phyloP scores from a whole-genome alignment of 2,797 vertebrate genomes.

The Anabas testudineus region DNA sequence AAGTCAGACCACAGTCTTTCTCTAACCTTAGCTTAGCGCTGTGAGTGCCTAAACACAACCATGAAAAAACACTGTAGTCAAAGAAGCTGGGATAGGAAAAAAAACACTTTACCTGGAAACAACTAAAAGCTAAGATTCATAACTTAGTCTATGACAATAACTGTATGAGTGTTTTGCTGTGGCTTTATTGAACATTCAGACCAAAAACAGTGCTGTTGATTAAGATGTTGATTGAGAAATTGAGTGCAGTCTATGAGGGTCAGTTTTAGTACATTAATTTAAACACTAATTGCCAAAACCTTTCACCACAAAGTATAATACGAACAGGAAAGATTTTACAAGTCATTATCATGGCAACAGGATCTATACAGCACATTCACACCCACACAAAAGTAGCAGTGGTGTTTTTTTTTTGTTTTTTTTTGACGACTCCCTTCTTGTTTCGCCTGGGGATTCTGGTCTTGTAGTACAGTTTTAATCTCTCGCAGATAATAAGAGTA shows the following conservation, averaged over 20 bases:
- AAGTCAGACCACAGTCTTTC: no score
- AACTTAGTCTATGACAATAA: slow-evolving; percentile 4
- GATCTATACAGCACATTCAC: background rate
- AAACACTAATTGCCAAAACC: background rate
- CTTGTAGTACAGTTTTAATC: slow-evolving; percentile 34
- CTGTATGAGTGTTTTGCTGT: background rate
- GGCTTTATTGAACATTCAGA: background rate
- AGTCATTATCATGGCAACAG: background rate
- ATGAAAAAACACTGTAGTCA: no score
- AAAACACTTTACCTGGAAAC: no score
- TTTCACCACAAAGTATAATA: background rate
- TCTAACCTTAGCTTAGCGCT: no score
- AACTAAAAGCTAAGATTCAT: no score
- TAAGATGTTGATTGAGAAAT: slow-evolving; percentile 4
- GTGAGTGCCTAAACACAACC: no score
- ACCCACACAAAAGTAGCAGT: background rate
- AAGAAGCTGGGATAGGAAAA: no score
- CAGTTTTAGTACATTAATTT: slow-evolving; percentile 2
- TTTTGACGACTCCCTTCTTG: background rate
- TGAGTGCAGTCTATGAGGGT: background rate
- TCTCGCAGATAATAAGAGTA: slow-evolving; percentile 35
- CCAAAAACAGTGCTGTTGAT: background rate
- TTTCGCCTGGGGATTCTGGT: slow-evolving; percentile 30
- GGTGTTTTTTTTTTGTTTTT: slow-evolving; percentile 2
- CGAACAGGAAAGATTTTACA: background rate